Conservation (phyloP, 2,113 vertebrate species). For the Prinia subflava region DNA sequence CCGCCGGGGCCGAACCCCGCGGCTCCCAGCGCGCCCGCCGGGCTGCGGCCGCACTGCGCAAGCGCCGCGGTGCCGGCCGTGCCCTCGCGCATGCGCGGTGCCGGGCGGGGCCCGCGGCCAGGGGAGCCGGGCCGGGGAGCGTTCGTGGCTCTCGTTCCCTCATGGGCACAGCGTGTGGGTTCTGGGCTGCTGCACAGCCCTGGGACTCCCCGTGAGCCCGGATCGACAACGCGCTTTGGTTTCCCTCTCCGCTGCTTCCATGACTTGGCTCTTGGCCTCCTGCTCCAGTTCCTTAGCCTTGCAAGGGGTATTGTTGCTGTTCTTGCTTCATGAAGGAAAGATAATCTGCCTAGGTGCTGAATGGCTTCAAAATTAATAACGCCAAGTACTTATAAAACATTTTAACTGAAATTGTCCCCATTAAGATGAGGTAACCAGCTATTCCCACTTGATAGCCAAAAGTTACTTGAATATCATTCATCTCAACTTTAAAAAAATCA, state of each 20-base stretch:
- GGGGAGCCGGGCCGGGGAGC: fast-evolving
- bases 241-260: background rate
- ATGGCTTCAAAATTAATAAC: background rate
- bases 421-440: background rate
- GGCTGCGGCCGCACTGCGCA: background rate
- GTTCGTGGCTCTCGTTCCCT: fast-evolving
- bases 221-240: fast-evolving
- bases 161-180: fast-evolving
- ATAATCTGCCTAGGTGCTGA: background rate
- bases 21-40: no score
- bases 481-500: fast-evolving
- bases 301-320: fast-evolving
- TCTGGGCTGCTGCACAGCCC: fast-evolving
- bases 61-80: background rate
- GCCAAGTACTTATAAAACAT: background rate
- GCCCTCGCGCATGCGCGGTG: background rate
- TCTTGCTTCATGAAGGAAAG: fast-evolving
- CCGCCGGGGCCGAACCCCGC: no score
- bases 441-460: background rate
- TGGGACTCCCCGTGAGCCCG: fast-evolving
- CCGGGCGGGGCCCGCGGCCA: fast-evolving
- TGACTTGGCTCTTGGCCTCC: no score
- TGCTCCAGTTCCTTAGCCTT: background rate
- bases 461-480: background rate
- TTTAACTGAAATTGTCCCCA: background rate